phyloP scores from a whole-genome alignment of 1,140 invertebrate species.

The Heliconius melpomene region DNA sequence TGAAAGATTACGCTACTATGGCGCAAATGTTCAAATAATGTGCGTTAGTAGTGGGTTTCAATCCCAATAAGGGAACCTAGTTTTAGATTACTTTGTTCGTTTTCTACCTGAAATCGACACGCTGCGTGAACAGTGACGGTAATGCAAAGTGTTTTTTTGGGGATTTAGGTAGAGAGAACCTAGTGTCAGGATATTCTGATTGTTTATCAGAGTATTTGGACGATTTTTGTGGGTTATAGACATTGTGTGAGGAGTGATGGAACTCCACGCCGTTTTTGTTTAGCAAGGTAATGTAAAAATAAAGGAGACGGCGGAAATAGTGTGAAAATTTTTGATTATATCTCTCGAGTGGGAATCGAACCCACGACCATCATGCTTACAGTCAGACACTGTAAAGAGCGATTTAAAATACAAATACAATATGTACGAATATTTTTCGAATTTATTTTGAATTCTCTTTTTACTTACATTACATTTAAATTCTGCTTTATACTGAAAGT shows the following conservation, averaged over 20 bases:
- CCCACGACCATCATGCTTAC: background rate
- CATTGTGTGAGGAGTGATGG: too few species aligned
- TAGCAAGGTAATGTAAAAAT: too few species aligned
- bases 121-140: too few species aligned
- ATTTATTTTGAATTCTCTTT: slow-evolving; percentile 1
- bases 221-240: too few species aligned
- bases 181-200: too few species aligned
- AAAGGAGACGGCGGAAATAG: too few species aligned
- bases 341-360: background rate
- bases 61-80: background rate
- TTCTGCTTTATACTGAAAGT: slow-evolving; percentile 1
- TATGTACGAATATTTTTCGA: background rate
- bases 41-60: background rate
- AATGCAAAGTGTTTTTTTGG: too few species aligned
- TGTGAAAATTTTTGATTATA: too few species aligned
- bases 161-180: too few species aligned
- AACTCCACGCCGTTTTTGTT: too few species aligned
- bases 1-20: background rate
- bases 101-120: too few species aligned
- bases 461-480: background rate
- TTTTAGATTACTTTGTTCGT: background rate
- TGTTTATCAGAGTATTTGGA: too few species aligned
- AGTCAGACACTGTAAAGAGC: background rate
- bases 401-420: background rate
- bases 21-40: background rate